phyloP scores from a whole-genome alignment of 2,113 vertebrate genomes.

The Uria aalge region DNA sequence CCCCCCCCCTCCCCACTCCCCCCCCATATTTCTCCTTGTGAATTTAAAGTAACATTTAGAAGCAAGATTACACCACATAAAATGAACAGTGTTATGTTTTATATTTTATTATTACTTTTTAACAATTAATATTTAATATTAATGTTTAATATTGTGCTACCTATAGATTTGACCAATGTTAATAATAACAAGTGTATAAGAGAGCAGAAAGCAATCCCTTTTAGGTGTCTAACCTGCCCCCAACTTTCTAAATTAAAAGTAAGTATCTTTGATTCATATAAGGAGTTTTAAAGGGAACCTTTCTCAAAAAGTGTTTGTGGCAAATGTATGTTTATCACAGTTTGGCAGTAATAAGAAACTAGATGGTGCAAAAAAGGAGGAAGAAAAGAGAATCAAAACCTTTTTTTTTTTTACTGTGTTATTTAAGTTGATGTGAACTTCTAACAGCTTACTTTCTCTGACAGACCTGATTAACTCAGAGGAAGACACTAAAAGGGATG shows the following conservation, averaged over 20 bases:
- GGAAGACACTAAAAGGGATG: background rate
- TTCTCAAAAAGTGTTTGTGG: constrained; percentile 28
- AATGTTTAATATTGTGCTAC: background rate
- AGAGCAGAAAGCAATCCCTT: background rate
- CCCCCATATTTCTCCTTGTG: background rate
- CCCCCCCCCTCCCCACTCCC: too few relatives aligned
- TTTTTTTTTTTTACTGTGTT: background rate
- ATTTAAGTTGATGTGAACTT: background rate
- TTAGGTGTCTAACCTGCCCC: background rate
- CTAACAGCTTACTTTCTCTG: background rate
- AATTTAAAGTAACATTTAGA: background rate
- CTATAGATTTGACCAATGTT: background rate
- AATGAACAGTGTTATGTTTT: background rate
- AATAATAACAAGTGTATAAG: background rate
- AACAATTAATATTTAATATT: background rate
- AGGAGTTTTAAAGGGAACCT: constrained; percentile 7
- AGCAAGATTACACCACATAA: background rate
- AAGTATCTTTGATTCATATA: background rate
- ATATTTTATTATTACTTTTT: background rate
- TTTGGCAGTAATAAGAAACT: constrained; percentile 47
- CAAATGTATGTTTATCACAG: constrained; percentile 21
- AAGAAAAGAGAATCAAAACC: background rate
- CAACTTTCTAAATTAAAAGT: background rate
- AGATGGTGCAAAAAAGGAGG: background rate
- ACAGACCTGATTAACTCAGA: background rate